A percentile compares a stretch with the other conserved stretches of the same genome.
Evolutionary conservation across 2,113 vertebrate genomes (phyloP).

Genomic region (Alaudala cheleensis): DNA sequence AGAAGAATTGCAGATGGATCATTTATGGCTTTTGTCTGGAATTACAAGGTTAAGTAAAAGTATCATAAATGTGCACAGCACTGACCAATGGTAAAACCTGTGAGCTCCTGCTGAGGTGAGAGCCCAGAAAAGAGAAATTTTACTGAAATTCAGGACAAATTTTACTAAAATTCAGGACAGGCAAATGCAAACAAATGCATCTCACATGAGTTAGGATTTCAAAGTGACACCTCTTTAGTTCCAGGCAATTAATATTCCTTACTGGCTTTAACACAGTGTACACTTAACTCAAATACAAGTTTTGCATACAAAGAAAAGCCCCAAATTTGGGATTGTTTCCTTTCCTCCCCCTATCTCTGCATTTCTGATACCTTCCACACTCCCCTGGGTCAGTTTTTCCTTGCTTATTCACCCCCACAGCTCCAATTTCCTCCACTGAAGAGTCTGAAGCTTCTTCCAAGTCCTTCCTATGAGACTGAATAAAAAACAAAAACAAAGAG

Average conservation of each 20-base stretch:
- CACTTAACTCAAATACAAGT: background rate
- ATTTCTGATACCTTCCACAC: background rate
- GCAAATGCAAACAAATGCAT: background rate
- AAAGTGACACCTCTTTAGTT: background rate
- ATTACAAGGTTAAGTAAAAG: background rate
- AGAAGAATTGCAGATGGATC: background rate
- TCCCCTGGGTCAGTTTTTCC: background rate
- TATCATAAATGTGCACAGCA: background rate
- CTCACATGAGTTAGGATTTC: background rate
- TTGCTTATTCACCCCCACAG: background rate
- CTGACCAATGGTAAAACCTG: background rate
- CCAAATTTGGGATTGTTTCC: background rate
- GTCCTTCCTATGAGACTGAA: conserved; percentile 49
- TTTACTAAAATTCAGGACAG: background rate
- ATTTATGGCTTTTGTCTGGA: background rate
- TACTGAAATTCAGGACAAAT: background rate
- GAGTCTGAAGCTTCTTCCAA: conserved; percentile 26
- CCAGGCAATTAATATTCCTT: background rate
- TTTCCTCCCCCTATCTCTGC: background rate
- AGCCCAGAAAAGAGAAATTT: background rate
- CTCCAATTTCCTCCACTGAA: conserved; percentile 37
- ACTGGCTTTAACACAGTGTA: background rate
- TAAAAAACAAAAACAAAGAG: background rate
- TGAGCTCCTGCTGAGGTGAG: background rate
- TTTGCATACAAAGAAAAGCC: background rate